Base-by-base conservation (phyloP, 2,888 invertebrate species). In the Blastobasis adustella region DNA sequence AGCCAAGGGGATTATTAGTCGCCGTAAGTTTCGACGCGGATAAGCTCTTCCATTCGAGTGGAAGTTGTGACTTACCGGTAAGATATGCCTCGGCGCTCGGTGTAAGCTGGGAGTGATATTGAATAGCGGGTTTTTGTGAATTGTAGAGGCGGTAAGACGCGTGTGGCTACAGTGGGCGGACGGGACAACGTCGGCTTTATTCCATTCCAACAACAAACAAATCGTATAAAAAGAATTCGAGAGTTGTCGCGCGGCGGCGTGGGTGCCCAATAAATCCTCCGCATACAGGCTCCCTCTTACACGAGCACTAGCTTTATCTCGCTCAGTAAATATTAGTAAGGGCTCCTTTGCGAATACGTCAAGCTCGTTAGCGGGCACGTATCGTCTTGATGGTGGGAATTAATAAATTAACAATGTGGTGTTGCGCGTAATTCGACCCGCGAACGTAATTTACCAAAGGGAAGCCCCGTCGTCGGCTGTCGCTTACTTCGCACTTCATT, bases 141-240 rank as follows among this genome's bases (percentile, higher is more conserved):
- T 23, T 23, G 23, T 23, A 23, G 23, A 23, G 23, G 23, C 23
- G 23, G 23, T 23, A 23, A 23, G 23, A 23, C 2, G 23, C 23
- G 23, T 23, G 23, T 23, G 23, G 23, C 23, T 23, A 7, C 6
- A 44, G 66, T 66, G 63, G 66, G 66, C 58, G 62, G 59, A 64
- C 61, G n/a, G 37, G 37, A 23, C 23, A 23, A 23, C 23, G 23
- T 23, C 47, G 37, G 44, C 44, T 36, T 37, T 8, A 37, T 5
- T 46, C 46, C 8, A 41, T 41, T 41, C 41, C 41, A 54, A 58
- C 56, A 61, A 49, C 62, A 65, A 66, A 63, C 62, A 63, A 55
- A 54, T 58, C 55, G 55, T 59, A 63, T 59, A 65, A 65, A 65
- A 67, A 65, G 56, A 58, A 59, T 57, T 60, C 51, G 49, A 37